Base-by-base conservation (phyloP, 2,888 invertebrate genomes). In the Drosophila maculinotata region DNA sequence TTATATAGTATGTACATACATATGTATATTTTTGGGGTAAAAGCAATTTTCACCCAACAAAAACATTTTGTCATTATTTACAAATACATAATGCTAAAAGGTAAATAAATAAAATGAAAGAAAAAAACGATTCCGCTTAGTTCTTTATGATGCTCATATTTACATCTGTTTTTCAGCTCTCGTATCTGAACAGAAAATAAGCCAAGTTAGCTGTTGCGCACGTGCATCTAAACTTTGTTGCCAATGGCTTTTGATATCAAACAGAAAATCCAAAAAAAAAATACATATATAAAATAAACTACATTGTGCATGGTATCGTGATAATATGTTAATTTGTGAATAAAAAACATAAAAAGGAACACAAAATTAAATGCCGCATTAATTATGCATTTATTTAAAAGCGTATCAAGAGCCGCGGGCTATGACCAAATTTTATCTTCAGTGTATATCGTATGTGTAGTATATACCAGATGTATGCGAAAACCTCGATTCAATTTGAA, bases 401-500 rank as follows among this genome's bases (percentile, higher is more conserved):
- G 59, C 73, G 52, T 66, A 73, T 79, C 70, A 60, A 74, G 36
- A 42, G 76, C 79, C 51, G 57, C 67, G 30, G 63, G 79, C 73
- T 80, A 78, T 80, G 78, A 73, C 64, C 73, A 84, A 81, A 81
- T 69, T 83, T 65, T 31, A 52, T 47, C 41, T 52, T 53, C 59
- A 53, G 51, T 68, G 38, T 44, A 48, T 20, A 33, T 38, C 33
- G 53, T 35, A 26, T 6, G 31, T 33, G 9, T 45, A 5, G 20
- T 52, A 30, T 44, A 59, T 26, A 51, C 36, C 14, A 30, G 15
- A 48, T 70, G 48, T 57, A 63, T 68, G 76, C 72, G 63, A 67
- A 84, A 81, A 73, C 79, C 76, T 80, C 81, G 76, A 70, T 73
- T 78, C 57, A 49, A 52, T 73, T 82, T 79, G 67, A 89, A 89